A percentile compares a stretch with the other conserved stretches of the same genome.
phyloP scores from a whole-genome alignment of 2,888 invertebrate species.

The Calameuta filiformis region DNA sequence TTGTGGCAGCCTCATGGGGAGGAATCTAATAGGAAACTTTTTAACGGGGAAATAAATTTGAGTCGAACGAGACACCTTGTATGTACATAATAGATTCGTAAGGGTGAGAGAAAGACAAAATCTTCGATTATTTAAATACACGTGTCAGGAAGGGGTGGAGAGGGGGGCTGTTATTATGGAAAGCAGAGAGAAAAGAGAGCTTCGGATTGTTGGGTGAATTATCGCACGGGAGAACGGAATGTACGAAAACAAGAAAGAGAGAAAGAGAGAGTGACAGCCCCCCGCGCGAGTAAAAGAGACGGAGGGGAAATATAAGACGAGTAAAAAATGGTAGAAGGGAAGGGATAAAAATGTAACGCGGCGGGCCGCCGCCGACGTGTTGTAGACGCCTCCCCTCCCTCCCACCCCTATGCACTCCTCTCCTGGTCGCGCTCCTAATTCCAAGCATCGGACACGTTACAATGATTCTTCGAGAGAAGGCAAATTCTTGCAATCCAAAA shows the following conservation, averaged over 20 bases:
- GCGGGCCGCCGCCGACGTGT: slow-evolving; percentile 52
- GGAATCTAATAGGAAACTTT: background rate
- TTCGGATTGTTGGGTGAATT: background rate
- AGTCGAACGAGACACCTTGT: background rate
- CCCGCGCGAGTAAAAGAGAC: slow-evolving; percentile 4
- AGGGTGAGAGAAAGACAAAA: background rate
- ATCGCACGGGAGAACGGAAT: background rate
- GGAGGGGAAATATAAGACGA: slow-evolving; percentile 28
- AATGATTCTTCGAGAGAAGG: background rate
- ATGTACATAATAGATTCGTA: slow-evolving; percentile 18
- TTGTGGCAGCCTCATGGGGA: background rate
- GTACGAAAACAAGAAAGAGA: background rate
- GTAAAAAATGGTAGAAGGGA: slow-evolving; percentile 20
- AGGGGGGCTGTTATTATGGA: no score
- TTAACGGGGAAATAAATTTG: background rate
- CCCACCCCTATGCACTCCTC: background rate
- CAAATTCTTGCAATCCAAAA: background rate
- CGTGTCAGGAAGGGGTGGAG: background rate
- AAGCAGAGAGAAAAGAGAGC: background rate
- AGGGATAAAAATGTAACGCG: slow-evolving; percentile 40
- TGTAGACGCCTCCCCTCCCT: slow-evolving; percentile 47
- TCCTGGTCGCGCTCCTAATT: slow-evolving; percentile 18
- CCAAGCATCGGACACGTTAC: background rate
- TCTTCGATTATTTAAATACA: background rate
- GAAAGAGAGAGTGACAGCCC: background rate